Conservation (phyloP, 2,113 vertebrate species). For the Menidia beryllina region DNA sequence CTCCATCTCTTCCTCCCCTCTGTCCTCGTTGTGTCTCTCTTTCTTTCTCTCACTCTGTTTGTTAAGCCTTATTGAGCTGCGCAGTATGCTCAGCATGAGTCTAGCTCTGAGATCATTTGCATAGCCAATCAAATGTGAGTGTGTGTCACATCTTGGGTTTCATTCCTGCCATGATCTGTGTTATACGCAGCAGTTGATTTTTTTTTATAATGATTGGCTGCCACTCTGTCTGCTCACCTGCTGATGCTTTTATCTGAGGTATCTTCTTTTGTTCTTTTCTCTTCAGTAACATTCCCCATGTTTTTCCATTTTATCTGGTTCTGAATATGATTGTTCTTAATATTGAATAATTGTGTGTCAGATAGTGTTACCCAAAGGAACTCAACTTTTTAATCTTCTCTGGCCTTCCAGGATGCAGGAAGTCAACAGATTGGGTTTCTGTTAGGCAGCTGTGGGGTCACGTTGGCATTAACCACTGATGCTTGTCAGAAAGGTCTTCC, state of each 20-base stretch:
- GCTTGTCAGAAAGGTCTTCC: constrained; percentile 97
- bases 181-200: constrained; percentile 53
- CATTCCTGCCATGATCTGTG: constrained; percentile 20
- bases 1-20: background rate
- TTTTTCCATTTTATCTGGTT: constrained; percentile 7
- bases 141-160: constrained; percentile 37
- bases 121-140: constrained; percentile 45
- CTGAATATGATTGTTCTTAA: constrained; percentile 3
- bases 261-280: constrained; percentile 11
- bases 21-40: background rate
- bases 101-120: constrained; percentile 47
- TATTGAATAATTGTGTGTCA: background rate
- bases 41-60: background rate
- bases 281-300: constrained; percentile 19
- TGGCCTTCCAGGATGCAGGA: constrained; percentile 88
- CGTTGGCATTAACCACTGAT: constrained; percentile 93
- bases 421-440: constrained; percentile 97
- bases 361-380: constrained; percentile 5
- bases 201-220: constrained; percentile 55
- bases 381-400: constrained; percentile 4
- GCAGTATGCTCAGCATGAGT: constrained; percentile 24
- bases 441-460: constrained; percentile 94
- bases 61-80: constrained; percentile 10
- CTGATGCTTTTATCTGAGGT: constrained; percentile 57
- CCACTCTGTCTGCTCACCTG: constrained; percentile 49